phyloP scores from a whole-genome alignment of 2,888 invertebrate species.

The Drosophila borealis region DNA sequence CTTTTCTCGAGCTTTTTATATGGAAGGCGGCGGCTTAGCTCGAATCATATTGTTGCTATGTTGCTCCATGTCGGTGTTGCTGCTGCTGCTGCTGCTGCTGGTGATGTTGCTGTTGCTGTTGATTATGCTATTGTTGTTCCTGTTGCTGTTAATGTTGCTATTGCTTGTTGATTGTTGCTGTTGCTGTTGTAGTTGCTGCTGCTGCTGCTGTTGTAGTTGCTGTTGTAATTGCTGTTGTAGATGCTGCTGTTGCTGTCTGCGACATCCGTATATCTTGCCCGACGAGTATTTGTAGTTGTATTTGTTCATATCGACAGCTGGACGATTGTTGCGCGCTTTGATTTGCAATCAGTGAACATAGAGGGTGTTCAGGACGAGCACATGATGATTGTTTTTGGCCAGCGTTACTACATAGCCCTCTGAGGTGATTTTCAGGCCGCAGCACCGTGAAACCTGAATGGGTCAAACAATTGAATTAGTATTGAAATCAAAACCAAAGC shows the following conservation, averaged over 20 bases:
- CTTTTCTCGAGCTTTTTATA: slow-evolving; percentile 20
- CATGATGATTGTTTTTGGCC: slow-evolving; percentile 99
- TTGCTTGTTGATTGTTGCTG: slow-evolving; percentile 35
- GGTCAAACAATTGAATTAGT: slow-evolving; percentile 5
- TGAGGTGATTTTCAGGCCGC: slow-evolving; percentile 98
- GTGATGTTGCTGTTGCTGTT: slow-evolving; percentile 51
- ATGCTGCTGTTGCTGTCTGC: slow-evolving; percentile 52
- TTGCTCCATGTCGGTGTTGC: slow-evolving; percentile 29
- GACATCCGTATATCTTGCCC: slow-evolving; percentile 68
- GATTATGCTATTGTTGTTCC: slow-evolving; percentile 38
- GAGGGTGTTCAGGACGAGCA: slow-evolving; percentile 97
- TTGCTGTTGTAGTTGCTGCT: slow-evolving; percentile 34
- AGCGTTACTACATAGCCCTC: slow-evolving; percentile 98
- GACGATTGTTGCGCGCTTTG: slow-evolving; percentile 78
- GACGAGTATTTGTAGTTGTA: slow-evolving; percentile 75
- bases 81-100: slow-evolving; percentile 32
- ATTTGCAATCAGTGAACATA: slow-evolving; percentile 93
- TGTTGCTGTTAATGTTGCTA: slow-evolving; percentile 40
- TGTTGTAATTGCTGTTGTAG: slow-evolving; percentile 40
- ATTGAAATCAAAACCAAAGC: not conserved
- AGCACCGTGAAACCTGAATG: slow-evolving; percentile 97
- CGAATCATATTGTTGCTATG: slow-evolving; percentile 44
- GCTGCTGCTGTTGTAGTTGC: slow-evolving; percentile 28
- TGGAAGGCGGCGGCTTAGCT: slow-evolving; percentile 37
- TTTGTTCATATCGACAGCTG: slow-evolving; percentile 75